These are phyloP conservation scores for Auanema freiburgensis DNA, from an alignment of 2,888 invertebrate species.

Conservation along the genomic window DNA sequence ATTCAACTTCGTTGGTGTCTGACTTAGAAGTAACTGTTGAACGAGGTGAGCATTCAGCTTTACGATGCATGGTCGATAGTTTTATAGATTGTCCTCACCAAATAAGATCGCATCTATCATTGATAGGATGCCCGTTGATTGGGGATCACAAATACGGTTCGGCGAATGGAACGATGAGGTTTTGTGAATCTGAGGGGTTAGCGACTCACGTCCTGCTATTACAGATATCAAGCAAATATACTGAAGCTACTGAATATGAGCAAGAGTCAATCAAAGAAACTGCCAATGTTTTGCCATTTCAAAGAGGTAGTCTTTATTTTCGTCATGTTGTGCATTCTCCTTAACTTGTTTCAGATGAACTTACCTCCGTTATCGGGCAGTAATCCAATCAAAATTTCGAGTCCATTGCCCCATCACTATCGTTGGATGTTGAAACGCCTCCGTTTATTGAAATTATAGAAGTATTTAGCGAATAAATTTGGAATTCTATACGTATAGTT, in stretches of 20 bases:
- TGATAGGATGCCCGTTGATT: conserved; percentile 13
- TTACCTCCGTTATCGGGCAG: neutral
- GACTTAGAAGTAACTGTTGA: conserved; percentile 12
- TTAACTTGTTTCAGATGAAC: conserved; percentile 6
- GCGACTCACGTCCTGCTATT: too few species aligned
- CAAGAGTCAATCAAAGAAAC: conserved; percentile 12
- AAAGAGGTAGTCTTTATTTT: conserved; percentile 8
- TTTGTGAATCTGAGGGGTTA: neutral
- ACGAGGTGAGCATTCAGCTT: neutral
- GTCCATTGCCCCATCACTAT: conserved; percentile 12
- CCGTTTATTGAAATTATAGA: conserved; percentile 1
- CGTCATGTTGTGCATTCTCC: too few species aligned
- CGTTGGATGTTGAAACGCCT: conserved; percentile 10
- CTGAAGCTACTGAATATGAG: conserved; percentile 1
- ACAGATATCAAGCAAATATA: conserved; percentile 7
- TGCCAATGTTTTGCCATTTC: conserved; percentile 14
- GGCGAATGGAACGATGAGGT: neutral
- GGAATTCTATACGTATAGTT: too few species aligned
- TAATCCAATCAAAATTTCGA: conserved; percentile 7
- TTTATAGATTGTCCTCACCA: conserved; percentile 18
- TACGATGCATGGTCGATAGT: neutral
- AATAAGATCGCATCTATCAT: conserved; percentile 12
- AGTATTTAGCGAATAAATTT: too few species aligned
- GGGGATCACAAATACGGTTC: conserved; percentile 14
- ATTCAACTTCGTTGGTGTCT: neutral